Base-by-base conservation (phyloP, 64 coral and sea anemone species). In the Actinia equina region DNA sequence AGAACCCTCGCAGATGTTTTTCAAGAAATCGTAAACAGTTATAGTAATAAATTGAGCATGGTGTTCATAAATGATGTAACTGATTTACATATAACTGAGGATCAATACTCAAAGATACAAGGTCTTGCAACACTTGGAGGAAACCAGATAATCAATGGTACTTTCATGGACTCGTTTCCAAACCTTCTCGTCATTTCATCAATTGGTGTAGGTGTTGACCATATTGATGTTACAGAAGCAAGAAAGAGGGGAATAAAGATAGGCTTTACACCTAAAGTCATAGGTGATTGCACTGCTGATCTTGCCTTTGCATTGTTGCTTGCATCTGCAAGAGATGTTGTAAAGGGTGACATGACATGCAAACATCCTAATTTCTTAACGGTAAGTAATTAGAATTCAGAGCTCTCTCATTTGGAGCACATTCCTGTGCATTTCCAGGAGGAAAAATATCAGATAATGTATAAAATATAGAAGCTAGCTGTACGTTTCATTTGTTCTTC, bases 241-340 rank as follows among this genome's bases (percentile, higher is more conserved):
- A 82, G 10, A 20, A 79, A 87, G 17, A 77, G 90, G 26, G 77
- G 85, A 53, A 91, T 91, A 15, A 77, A 79, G 6, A 84, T 91
- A 5, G 90, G 90, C 13, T 64, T 80, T 82, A 87, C 84, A 17
- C 89, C 89, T 17, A 63, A 62, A 37, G 9, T 37, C 30, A 37
- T 80, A 6, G 17, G 44, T 41, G 77, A 91, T 8, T 59, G 52
- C 55, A 82, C 85, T 8, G 90, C 90, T 0, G 90, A 91, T 22
- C 45, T 87, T 71, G 90, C 58, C 2, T 86, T 91, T 43, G 84
- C 74, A 6, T 71, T 91, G 44, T 71, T 91, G 17, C 44, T 91
- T 46, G 90, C 90, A 22, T 91, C 90, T 45, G 90, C 90, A 9
- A 86, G 85, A 82, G 81, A 87, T n/a, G 41, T 91, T 42, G 59